These are phyloP conservation scores for Aricia agestis DNA, from an alignment of 1,140 invertebrate genomes.

Conservation along the genomic window DNA sequence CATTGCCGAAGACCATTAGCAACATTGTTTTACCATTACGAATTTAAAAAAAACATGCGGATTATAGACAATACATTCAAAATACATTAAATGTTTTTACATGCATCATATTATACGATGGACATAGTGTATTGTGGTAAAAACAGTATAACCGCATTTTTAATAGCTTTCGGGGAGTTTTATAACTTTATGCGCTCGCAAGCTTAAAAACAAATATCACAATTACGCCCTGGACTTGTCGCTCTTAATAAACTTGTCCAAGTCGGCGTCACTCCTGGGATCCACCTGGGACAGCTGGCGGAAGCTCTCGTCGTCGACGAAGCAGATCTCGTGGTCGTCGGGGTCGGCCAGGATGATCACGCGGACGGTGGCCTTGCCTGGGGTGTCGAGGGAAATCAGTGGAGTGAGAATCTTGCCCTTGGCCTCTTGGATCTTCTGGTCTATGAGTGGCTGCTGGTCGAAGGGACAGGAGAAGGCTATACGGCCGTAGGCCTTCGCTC, in stretches of 20 bases:
- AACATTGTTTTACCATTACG: too few species aligned
- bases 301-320: slow-evolving; percentile 97
- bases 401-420: slow-evolving; percentile 90
- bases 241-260: slow-evolving; percentile 87
- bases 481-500: slow-evolving; percentile 94
- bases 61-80: too few species aligned
- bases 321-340: slow-evolving; percentile 98
- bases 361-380: slow-evolving; percentile 95
- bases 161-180: too few species aligned
- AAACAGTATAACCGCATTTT: too few species aligned
- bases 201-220: background rate
- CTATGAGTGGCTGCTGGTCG: slow-evolving; percentile 83
- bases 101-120: too few species aligned
- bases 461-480: slow-evolving; percentile 95
- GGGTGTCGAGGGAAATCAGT: slow-evolving; percentile 93
- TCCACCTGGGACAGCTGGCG: slow-evolving; percentile 92
- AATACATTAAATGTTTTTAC: too few species aligned
- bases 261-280: slow-evolving; percentile 85
- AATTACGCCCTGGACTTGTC: slow-evolving; percentile 77
- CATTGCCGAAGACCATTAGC: too few species aligned
- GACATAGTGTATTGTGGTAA: too few species aligned
- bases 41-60: too few species aligned
- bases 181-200: too few species aligned
- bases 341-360: slow-evolving; percentile 98
- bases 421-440: slow-evolving; percentile 84